Base-by-base conservation (phyloP, 2,888 invertebrate genomes). In the Neoscelio sp. region DNA sequence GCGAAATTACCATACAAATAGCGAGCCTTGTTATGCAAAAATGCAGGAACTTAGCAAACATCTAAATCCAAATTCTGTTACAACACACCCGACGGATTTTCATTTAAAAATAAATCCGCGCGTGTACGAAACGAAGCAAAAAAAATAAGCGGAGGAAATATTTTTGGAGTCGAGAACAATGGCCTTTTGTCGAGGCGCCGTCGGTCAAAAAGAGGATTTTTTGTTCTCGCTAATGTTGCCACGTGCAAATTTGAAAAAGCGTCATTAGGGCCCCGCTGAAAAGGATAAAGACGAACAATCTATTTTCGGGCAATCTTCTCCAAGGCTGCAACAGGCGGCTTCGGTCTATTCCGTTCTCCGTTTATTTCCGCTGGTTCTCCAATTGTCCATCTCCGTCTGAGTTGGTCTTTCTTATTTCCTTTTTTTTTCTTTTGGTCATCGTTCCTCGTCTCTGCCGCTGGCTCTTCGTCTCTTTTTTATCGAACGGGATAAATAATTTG, bases 301-400 rank as follows among this genome's bases (percentile, higher is more conserved):
- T 83, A 83, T 85, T 85, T 85, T 83, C 83, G 83, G 82, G 77
- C 82, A 81, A 85, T 78, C 83, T 78, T 82, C 82, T 78, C 73
- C 84, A 86, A 86, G 86, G 85, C 79, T 83, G 46, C 50, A 68
- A 17, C 73, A 60, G 65, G 28, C 65, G 38, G 56, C 15, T 23
- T 6, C 4, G 23, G 62, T 38, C 52, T 28, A 7, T n/a, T n/a
- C 13, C 17, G 40, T 73, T 64, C 44, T 60, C 70, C 52, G 52
- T 35, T 15, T 74, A 44, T 23, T 30, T 52, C 42, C 76, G 46
- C 58, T 58, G 23, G 6, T 23, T 67, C 48, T 44, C 20, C 13
- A 13, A 8, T 8, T n/a, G 5, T 56, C 30, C 48, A 48, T 54
- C 40, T 50, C 17, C 46, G 7, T 20, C 42, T 60, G n/a, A n/a